These are phyloP conservation scores for Phyllostomus discolor DNA, from an alignment of 2,113 vertebrate genomes.

Conservation along the genomic window DNA sequence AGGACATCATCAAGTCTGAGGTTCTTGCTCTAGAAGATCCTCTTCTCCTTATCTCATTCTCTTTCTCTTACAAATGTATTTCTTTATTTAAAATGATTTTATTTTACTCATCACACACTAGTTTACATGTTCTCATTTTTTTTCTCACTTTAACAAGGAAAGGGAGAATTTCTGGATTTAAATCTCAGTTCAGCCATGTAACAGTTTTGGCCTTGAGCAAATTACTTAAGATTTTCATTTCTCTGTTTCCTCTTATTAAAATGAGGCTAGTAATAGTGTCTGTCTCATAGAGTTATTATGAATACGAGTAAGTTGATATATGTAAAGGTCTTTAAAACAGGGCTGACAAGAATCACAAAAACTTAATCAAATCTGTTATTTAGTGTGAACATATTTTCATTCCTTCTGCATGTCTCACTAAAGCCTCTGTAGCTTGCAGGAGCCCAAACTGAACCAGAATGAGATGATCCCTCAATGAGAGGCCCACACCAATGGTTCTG, in stretches of 20 bases:
- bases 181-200: neutral
- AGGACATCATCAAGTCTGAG: neutral
- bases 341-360: neutral
- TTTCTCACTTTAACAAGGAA: neutral
- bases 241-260: constrained; percentile 1
- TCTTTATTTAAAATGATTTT: neutral
- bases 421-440: neutral
- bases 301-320: neutral
- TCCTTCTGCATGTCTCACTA: neutral
- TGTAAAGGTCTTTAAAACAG: neutral
- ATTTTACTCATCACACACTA: neutral
- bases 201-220: neutral
- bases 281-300: neutral
- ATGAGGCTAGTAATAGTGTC: neutral
- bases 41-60: neutral
- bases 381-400: neutral
- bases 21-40: neutral
- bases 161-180: neutral
- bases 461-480: neutral
- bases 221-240: constrained; percentile 6
- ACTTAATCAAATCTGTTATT: neutral
- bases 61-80: neutral
- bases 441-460: neutral
- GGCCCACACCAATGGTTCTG: neutral
- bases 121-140: neutral